Conservation (phyloP, 2,888 invertebrate genomes). For the Adineta ricciae region DNA sequence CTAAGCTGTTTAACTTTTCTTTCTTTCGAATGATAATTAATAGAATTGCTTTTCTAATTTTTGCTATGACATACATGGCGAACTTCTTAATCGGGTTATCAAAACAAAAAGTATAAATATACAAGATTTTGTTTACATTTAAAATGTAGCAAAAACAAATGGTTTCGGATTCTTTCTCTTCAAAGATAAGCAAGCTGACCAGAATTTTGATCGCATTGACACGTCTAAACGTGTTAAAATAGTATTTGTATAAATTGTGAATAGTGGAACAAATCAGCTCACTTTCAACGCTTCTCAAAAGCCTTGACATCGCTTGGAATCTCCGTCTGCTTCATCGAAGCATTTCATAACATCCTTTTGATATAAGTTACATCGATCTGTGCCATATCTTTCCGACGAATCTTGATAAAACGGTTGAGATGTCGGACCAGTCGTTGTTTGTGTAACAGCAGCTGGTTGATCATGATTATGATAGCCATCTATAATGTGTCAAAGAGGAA, state of each 20-base stretch:
- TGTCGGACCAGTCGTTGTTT: slow-evolving; percentile 43
- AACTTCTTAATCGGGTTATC: too few relatives aligned
- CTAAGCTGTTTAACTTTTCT: too few relatives aligned
- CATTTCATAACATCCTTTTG: slow-evolving; percentile 90
- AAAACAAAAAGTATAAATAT: too few relatives aligned
- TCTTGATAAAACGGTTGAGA: slow-evolving; percentile 49
- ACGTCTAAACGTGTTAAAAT: neutral
- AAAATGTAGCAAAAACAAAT: neutral
- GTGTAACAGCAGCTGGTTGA: slow-evolving; percentile 42
- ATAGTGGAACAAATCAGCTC: neutral
- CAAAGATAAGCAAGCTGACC: neutral
- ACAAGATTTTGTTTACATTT: neutral
- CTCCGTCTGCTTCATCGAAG: slow-evolving; percentile 66
- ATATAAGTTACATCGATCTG: slow-evolving; percentile 70
- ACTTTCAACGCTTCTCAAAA: slow-evolving; percentile 88
- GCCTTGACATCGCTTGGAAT: slow-evolving; percentile 81
- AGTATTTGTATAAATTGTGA: too few relatives aligned
- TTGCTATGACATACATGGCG: too few relatives aligned
- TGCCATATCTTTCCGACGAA: slow-evolving; percentile 31
- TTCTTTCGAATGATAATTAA: too few relatives aligned
- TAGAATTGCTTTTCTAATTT: too few relatives aligned
- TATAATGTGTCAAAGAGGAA: slow-evolving; percentile 43
- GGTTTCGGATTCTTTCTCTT: too few relatives aligned
- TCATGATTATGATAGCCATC: slow-evolving; percentile 43
- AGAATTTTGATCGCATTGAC: neutral